Evolutionary conservation across 2,113 vertebrate genomes (phyloP), one percentile per base, ranked within the genome.

Genomic region (Tupaia chinensis): DNA sequence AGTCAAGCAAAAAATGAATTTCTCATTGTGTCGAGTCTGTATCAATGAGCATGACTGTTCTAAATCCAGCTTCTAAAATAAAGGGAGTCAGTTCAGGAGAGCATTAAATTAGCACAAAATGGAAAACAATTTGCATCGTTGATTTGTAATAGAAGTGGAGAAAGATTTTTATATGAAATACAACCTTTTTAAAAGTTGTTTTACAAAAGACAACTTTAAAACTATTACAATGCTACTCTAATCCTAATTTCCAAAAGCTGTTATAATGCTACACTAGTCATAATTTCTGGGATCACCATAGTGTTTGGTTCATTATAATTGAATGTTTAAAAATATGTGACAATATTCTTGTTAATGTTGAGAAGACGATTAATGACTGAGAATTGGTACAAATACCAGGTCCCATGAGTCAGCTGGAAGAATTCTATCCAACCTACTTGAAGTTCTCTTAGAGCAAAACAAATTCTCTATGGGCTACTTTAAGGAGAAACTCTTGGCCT

Each of bases 1-100:
- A 95, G 76, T 92, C 89, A 96, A 97, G 80, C 96, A 97, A 94
- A 97, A 97, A 98, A 97, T 97, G 83, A 90, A 94, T 92, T 97
- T 95, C 93, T 96, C 89, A 54, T 76, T 81, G 69, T 87, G 70
- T 29, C 29, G 27, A 20, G 78, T 82, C 86, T n/a, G 13, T 94
- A 85, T 54, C 19, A 16, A 22, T 89, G 54, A 84, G 81, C 76
- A 66, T 60, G 83, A 88, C 77, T 93, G 1, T 91, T 95, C 7
- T 1, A 23, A 81, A 27, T 54, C 72, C 66, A 87, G 23, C 23
- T 82, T 96, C 61, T 76, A 66, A 95, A 96, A 84, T 32, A 29
- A 29, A 23, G 29, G 82, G 58, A 90, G 72, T 7, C 25, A 93
- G 66, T 89, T 95, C 95, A 96, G 17, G 82, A 77, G 84, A 98